Conservation (phyloP, 1,140 invertebrate genomes). For the Pteromalus puparum region DNA sequence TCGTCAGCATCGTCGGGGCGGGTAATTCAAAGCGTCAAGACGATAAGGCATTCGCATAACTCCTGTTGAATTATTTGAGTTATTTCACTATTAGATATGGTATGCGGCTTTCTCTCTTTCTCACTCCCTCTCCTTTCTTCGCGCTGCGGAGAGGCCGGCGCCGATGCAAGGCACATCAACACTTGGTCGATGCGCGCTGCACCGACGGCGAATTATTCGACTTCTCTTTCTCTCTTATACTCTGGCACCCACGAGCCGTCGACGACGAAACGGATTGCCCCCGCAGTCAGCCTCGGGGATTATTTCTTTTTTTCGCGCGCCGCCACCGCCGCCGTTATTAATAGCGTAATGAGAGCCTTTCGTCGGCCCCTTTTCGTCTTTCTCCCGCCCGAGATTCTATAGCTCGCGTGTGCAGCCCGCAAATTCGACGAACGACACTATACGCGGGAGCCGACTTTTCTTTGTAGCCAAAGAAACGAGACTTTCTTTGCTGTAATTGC, state of each 20-base stretch:
- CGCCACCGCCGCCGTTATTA: constrained; percentile 31
- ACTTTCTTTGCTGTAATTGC: neutral
- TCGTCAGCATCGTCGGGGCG: constrained; percentile 47
- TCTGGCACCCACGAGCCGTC: constrained; percentile 26
- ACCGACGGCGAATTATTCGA: neutral
- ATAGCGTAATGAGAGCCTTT: constrained; percentile 49
- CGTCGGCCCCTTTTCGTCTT: constrained; percentile 13
- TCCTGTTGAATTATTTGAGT: constrained; percentile 71
- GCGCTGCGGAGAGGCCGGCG: too few species aligned
- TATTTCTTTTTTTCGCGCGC: constrained; percentile 33
- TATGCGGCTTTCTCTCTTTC: constrained; percentile 60
- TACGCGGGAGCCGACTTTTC: neutral
- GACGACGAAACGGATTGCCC: constrained; percentile 31
- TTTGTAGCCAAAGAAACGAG: neutral
- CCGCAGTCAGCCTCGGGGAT: constrained; percentile 43
- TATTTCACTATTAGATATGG: constrained; percentile 74
- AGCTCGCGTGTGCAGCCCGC: constrained; percentile 6
- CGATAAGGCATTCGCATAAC: constrained; percentile 71
- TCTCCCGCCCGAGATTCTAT: constrained; percentile 1
- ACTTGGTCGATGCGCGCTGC: neutral
- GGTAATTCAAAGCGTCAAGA: constrained; percentile 70
- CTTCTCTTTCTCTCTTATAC: constrained; percentile 6
- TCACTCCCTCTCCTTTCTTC: neutral
- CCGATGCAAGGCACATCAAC: neutral
- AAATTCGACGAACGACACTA: constrained; percentile 1